Percentiles rank a stretch among this genome's conserved stretches.
phyloP scores from a whole-genome alignment of 2,797 vertebrate genomes.

The Amblyraja radiata region DNA sequence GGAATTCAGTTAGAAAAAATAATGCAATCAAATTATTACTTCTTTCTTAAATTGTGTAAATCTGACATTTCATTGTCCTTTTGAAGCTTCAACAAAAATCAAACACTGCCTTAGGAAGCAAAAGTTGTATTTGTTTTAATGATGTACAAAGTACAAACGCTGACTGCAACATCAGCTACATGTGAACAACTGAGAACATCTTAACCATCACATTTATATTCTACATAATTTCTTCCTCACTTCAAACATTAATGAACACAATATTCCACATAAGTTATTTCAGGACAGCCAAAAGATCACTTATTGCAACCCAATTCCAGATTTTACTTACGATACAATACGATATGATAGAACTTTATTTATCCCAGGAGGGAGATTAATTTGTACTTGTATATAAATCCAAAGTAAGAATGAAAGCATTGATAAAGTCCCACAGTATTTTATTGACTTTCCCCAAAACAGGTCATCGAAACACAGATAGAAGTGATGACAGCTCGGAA shows the following conservation, averaged over 20 bases:
- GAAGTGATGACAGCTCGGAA: conserved; percentile 24
- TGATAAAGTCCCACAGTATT: neutral
- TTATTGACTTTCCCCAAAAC: neutral
- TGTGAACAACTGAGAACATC: neutral
- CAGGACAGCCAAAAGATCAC: neutral
- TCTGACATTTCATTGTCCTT: neutral
- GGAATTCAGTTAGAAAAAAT: no score
- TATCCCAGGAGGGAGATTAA: no score
- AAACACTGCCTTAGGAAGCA: neutral
- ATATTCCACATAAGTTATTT: neutral
- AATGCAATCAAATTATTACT: neutral
- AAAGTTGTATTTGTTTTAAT: neutral
- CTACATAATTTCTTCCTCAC: neutral
- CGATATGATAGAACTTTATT: no score
- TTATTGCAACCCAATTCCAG: neutral
- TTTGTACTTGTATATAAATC: neutral
- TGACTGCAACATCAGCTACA: neutral
- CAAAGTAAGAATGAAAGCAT: conserved; percentile 19
- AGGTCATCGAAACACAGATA: neutral
- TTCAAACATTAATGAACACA: neutral
- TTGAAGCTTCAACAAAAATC: neutral
- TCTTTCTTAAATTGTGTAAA: neutral
- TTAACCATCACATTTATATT: neutral
- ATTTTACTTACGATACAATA: neutral
- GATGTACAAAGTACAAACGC: neutral